These are phyloP conservation scores for Lithophane ornitopus DNA, from an alignment of 2,888 invertebrate genomes.

Conservation along the genomic window DNA sequence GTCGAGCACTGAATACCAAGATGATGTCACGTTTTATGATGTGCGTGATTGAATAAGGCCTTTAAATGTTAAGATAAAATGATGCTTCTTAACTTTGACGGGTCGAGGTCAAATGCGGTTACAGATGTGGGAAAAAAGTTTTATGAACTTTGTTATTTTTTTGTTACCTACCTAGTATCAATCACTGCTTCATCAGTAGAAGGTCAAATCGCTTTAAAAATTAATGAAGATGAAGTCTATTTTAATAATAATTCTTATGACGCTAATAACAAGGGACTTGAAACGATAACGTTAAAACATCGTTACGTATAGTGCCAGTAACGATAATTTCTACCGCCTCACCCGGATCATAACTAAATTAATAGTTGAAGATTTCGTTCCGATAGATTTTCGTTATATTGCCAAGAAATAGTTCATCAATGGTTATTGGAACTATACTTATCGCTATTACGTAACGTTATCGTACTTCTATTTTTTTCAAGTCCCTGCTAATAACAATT, in stretches of 20 bases:
- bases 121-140: slow-evolving; percentile 25
- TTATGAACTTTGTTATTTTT: not conserved
- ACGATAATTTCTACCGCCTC: too few species aligned
- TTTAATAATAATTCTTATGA: not conserved
- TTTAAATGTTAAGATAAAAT: slow-evolving; percentile 65
- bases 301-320: too few species aligned
- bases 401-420: too few species aligned
- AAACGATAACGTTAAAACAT: too few species aligned
- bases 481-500: not conserved
- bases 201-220: slow-evolving; percentile 14
- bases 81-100: slow-evolving; percentile 59
- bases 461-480: too few species aligned
- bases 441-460: too few species aligned
- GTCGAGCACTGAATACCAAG: slow-evolving; percentile 72
- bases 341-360: too few species aligned
- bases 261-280: too few species aligned
- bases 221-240: not conserved
- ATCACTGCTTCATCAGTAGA: slow-evolving; percentile 7
- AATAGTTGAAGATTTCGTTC: too few species aligned
- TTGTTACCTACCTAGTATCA: not conserved
- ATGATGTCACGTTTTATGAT: slow-evolving; percentile 79
- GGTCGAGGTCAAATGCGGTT: slow-evolving; percentile 50
- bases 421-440: too few species aligned
- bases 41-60: slow-evolving; percentile 75
- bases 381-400: too few species aligned